Conservation (phyloP, 2,888 invertebrate species). For the Polymixis flavicincta region DNA sequence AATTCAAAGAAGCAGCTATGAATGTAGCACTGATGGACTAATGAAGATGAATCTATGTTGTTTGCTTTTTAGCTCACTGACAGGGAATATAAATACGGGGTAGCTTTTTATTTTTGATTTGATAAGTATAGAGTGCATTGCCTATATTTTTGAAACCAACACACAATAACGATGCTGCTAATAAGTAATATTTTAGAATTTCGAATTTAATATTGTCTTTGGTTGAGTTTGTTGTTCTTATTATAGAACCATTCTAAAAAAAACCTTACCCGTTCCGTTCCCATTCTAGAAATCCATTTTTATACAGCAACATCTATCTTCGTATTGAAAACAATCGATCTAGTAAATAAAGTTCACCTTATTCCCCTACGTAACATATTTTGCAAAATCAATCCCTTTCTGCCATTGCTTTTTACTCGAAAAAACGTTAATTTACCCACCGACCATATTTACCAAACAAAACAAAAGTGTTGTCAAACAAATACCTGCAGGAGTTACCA, state of each 20-base stretch:
- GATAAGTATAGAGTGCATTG: background rate
- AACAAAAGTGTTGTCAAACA: conserved; percentile 5
- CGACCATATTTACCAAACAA: background rate
- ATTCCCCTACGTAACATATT: background rate
- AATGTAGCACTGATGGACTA: conserved; percentile 35
- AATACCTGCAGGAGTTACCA: background rate
- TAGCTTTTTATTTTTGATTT: background rate
- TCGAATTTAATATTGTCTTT: background rate
- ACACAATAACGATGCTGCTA: too few species aligned
- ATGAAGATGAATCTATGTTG: conserved; percentile 43
- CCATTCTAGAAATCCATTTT: too few species aligned
- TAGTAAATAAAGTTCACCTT: background rate
- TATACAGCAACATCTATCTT: too few species aligned
- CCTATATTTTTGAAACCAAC: background rate
- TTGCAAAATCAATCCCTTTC: background rate
- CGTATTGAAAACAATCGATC: too few species aligned
- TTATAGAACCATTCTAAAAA: background rate
- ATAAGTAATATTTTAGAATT: background rate
- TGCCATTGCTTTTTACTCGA: background rate
- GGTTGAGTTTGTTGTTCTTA: background rate
- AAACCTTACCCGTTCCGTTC: background rate
- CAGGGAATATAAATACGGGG: conserved; percentile 1
- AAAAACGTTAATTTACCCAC: conserved; percentile 11
- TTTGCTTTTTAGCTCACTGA: conserved; percentile 10
- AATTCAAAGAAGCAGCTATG: conserved; percentile 36